phyloP scores from a whole-genome alignment of 1,140 invertebrate genomes.

The Dysdera silvatica region DNA sequence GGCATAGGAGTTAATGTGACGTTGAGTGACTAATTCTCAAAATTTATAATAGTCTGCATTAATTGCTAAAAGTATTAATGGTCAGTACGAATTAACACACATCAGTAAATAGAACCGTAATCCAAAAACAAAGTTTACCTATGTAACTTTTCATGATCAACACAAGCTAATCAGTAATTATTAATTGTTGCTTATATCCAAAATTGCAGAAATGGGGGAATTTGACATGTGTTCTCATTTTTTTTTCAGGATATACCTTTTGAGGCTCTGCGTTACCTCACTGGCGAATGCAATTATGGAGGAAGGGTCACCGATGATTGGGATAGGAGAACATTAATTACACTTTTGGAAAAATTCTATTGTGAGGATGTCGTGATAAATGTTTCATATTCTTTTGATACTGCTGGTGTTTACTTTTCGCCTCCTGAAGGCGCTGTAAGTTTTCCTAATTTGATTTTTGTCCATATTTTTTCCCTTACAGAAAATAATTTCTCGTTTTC shows the following conservation, averaged over 20 bases:
- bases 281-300: constrained; percentile 62
- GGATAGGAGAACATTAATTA: constrained; percentile 48
- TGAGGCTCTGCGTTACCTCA: constrained; percentile 49
- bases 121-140: too few relatives aligned
- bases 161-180: too few relatives aligned
- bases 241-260: constrained; percentile 46
- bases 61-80: too few relatives aligned
- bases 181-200: too few relatives aligned
- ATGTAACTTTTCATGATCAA: too few relatives aligned
- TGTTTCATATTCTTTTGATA: constrained; percentile 44
- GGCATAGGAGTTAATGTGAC: too few relatives aligned
- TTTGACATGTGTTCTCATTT: too few relatives aligned
- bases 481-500: not conserved
- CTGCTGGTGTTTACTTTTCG: constrained; percentile 60
- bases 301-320: constrained; percentile 50
- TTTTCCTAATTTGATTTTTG: not conserved
- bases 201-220: too few relatives aligned
- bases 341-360: constrained; percentile 46
- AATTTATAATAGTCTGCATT: too few relatives aligned
- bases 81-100: too few relatives aligned
- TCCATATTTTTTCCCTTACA: not conserved
- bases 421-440: constrained; percentile 59
- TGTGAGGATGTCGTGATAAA: constrained; percentile 39
- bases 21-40: too few relatives aligned
- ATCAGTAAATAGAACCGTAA: too few relatives aligned